Conservation (phyloP, 2,113 vertebrate genomes). For the Melanerpes aurifrons region DNA sequence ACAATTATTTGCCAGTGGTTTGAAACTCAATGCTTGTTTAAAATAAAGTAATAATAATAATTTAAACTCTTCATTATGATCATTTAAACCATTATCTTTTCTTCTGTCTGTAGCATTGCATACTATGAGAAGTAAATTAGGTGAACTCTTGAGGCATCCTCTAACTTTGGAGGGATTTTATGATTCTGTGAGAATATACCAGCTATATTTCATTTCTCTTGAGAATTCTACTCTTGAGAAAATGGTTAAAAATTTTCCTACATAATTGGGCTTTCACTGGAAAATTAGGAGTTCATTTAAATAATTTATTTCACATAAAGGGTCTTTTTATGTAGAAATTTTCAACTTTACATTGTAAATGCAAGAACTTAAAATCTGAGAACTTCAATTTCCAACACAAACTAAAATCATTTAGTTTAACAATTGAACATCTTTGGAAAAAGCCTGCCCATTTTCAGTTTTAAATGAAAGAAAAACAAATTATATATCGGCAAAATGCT, state of each 20-base stretch:
- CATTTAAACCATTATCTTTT: conserved; percentile 11
- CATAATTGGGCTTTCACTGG: conserved; percentile 71
- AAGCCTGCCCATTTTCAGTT: conserved; percentile 6
- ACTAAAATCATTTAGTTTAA: conserved; percentile 45
- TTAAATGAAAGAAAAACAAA: conserved; percentile 33
- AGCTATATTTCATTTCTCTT: conserved; percentile 59
- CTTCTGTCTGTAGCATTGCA: not conserved
- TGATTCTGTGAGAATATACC: conserved; percentile 52
- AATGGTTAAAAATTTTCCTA: conserved; percentile 67
- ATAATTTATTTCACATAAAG: conserved; percentile 72
- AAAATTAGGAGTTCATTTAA: conserved; percentile 71
- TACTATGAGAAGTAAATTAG: conserved; percentile 30
- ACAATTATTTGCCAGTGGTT: not conserved
- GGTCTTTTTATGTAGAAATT: conserved; percentile 68
- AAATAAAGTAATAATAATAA: conserved; percentile 20
- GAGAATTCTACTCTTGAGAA: conserved; percentile 64
- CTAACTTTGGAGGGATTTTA: conserved; percentile 52
- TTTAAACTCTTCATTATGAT: conserved; percentile 5
- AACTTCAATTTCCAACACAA: conserved; percentile 57
- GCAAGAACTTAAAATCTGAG: conserved; percentile 45
- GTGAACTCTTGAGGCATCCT: conserved; percentile 21
- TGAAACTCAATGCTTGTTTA: conserved; percentile 14
- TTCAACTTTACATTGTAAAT: conserved; percentile 59
- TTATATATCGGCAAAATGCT: conserved; percentile 5
- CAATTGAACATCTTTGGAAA: not conserved